Percentiles rank a stretch among this genome's conserved stretches.
Evolutionary conservation across 1,140 invertebrate genomes (phyloP).

Genomic region (Tetranychus urticae): DNA sequence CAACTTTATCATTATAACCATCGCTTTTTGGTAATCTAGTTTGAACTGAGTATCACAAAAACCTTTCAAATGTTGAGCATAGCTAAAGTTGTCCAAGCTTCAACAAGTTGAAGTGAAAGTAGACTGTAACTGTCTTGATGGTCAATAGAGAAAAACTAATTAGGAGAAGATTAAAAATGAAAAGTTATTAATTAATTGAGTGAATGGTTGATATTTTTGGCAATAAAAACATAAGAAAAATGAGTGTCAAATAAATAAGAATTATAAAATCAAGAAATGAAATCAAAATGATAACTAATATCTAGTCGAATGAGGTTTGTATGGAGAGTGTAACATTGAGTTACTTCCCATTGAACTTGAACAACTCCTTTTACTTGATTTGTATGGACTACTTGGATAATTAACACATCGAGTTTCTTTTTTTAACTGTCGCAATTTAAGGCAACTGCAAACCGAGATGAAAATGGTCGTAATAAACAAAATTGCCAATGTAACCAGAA

Average conservation of each 20-base stretch:
- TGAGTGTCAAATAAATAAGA: not conserved
- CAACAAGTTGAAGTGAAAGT: not conserved
- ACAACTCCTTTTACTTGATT: not conserved
- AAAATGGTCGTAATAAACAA: not conserved
- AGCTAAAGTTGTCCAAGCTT: too few relatives aligned
- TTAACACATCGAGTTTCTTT: not conserved
- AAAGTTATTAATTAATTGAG: not conserved
- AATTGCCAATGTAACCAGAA: not conserved
- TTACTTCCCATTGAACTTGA: too few relatives aligned
- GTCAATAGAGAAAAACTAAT: not conserved
- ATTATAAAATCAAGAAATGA: not conserved
- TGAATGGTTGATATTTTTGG: not conserved
- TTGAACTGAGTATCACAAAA: too few relatives aligned
- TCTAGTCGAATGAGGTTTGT: not conserved
- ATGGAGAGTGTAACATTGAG: too few relatives aligned
- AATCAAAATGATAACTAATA: not conserved
- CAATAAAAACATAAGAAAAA: not conserved
- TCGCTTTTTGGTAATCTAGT: too few relatives aligned
- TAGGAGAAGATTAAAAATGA: not conserved
- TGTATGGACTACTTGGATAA: not conserved
- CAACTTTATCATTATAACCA: too few relatives aligned
- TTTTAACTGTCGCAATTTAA: constrained; percentile 3
- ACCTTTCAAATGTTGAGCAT: too few relatives aligned
- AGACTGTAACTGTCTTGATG: not conserved
- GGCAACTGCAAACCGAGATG: constrained; percentile 5